phyloP scores from a whole-genome alignment of 2,888 invertebrate species.

The Scaptomyza cyrtandrae region DNA sequence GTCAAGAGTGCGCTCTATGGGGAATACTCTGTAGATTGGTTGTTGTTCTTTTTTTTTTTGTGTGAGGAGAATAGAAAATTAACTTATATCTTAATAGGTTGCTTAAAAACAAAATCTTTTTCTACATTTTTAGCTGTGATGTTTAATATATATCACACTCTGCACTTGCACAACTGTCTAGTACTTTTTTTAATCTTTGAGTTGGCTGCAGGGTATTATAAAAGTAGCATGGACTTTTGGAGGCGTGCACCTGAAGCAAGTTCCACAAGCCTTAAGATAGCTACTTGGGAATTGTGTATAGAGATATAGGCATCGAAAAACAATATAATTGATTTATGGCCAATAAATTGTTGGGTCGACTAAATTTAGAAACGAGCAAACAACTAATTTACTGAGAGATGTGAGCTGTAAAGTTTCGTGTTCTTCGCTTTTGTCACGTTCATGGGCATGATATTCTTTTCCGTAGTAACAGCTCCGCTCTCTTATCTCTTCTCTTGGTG shows the following conservation, averaged over 20 bases:
- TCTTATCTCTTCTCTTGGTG: constrained; percentile 8
- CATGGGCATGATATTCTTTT: constrained; percentile 77
- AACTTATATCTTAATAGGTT: too few species aligned
- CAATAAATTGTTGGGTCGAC: constrained; percentile 73
- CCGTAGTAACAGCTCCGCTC: neutral
- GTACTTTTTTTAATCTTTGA: neutral
- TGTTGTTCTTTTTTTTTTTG: neutral
- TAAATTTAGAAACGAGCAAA: constrained; percentile 66
- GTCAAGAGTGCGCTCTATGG: neutral
- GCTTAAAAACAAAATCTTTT: too few species aligned
- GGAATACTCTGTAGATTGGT: constrained; percentile 1
- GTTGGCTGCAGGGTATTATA: constrained; percentile 18
- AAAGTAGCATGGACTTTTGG: neutral
- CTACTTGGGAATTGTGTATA: constrained; percentile 31
- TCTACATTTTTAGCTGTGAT: too few species aligned
- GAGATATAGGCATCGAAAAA: constrained; percentile 46
- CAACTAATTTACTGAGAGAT: constrained; percentile 75
- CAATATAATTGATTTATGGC: constrained; percentile 81
- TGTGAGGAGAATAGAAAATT: too few species aligned
- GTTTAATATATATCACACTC: too few species aligned
- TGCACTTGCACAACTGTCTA: neutral
- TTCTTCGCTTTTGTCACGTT: constrained; percentile 83
- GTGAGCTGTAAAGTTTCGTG: constrained; percentile 58
- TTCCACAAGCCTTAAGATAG: constrained; percentile 16
- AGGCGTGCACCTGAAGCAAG: constrained; percentile 51